phyloP scores from a whole-genome alignment of 2,888 invertebrate genomes.

The Apamea crenata region DNA sequence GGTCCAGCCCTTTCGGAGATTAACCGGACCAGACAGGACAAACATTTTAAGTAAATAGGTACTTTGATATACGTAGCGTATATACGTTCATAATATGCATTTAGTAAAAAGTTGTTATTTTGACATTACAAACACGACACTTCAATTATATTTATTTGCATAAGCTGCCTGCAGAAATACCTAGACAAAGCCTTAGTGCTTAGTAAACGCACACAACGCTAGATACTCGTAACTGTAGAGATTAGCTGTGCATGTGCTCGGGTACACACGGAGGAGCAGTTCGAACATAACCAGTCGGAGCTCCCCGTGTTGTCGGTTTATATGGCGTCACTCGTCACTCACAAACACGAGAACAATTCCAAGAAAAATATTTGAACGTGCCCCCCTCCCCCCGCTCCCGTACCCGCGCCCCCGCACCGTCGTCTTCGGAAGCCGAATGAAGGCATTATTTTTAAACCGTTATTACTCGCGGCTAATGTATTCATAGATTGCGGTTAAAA shows the following conservation, averaged over 20 bases:
- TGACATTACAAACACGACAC: no score
- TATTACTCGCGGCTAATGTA: conserved; percentile 72
- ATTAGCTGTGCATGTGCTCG: conserved; percentile 1
- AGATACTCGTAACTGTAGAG: background rate
- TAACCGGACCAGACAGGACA: no score
- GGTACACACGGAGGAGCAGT: conserved; percentile 6
- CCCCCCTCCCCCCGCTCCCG: background rate
- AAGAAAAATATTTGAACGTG: conserved; percentile 26
- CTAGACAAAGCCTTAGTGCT: background rate
- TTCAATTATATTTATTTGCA: no score
- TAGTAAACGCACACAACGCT: background rate
- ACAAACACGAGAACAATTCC: conserved; percentile 35
- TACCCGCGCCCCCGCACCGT: background rate
- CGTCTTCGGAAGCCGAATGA: conserved; percentile 48
- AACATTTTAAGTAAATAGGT: no score
- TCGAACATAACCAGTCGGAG: conserved; percentile 4
- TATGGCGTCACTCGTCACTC: conserved; percentile 30
- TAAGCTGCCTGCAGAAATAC: no score
- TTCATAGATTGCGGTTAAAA: conserved; percentile 70
- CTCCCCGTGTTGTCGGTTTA: conserved; percentile 1
- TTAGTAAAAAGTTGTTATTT: no score
- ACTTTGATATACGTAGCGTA: no score
- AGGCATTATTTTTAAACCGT: conserved; percentile 70
- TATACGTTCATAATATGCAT: no score
- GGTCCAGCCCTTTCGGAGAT: no score